Percentiles rank a stretch among this genome's conserved stretches.
phyloP scores from a whole-genome alignment of 2,113 vertebrate species.

The Furnarius figulus region DNA sequence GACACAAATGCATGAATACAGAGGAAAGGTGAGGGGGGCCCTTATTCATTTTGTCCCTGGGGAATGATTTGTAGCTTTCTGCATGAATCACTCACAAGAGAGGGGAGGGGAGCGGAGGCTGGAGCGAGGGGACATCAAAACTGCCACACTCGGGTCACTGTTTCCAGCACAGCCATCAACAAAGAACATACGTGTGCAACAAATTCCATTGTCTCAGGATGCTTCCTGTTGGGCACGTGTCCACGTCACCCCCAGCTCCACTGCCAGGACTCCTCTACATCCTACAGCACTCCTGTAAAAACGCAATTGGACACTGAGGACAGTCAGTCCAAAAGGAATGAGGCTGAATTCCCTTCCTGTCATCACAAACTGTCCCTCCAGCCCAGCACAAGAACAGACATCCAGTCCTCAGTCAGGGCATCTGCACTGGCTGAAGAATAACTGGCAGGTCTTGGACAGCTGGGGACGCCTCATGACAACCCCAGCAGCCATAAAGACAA shows the following conservation, averaged over 20 bases:
- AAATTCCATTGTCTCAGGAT: conserved; percentile 42
- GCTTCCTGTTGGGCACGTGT: conserved; percentile 25
- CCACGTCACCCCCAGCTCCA: neutral
- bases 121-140: neutral
- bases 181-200: neutral
- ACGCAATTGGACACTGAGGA: neutral
- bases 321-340: neutral
- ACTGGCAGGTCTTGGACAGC: neutral
- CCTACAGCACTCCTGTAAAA: neutral
- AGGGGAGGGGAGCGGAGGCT: neutral
- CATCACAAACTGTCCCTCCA: neutral
- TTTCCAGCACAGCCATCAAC: neutral
- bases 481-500: neutral
- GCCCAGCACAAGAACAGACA: neutral
- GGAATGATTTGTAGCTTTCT: neutral
- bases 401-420: neutral
- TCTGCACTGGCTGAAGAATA: neutral
- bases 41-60: neutral
- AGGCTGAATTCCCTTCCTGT: neutral
- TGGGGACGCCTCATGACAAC: neutral
- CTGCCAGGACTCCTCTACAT: neutral
- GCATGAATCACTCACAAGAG: neutral
- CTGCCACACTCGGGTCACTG: neutral
- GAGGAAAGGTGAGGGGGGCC: neutral
- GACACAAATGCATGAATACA: neutral